Base-by-base conservation (phyloP, 2,113 vertebrate genomes). In the Bombycilla garrulus region DNA sequence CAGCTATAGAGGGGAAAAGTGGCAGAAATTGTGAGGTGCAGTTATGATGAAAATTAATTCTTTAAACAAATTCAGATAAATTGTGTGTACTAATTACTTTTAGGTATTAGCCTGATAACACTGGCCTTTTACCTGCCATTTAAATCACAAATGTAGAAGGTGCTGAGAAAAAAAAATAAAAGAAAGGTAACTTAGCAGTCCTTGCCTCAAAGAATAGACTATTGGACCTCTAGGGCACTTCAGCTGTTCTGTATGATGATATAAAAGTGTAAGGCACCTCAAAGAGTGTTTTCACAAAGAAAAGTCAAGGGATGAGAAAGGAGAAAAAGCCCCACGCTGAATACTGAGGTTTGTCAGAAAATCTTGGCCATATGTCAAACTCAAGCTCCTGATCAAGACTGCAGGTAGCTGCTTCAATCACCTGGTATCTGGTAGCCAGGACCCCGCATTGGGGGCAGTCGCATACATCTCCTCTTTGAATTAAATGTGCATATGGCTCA, bases 251-350 rank as follows among this genome's bases (percentile, higher is more conserved):
- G 28, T 76, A 42, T 0, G 2, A 45, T 85, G 66, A 93, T 94
- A 94, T 94, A 38, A 76, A 95, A 79, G 57, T 21, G 36, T 44
- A 69, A 87, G 25, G 31, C 54, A 91, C 36, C 81, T 85, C 81
- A 95, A 85, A 94, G 90, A 88, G 13, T 58, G 22, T 80, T 94
- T 93, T 91, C 44, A 93, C 65, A 94, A 89, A 89, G 90, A 89
- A 86, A 94, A 95, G 65, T 74, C 69, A 74, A 40, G 28, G 31
- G 33, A 76, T 74, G 23, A 61, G 70, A 92, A 87, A 71, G 42
- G 4, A 87, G n/a, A 10, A 80, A 69, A 81, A 77, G 2, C 0
- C 5, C 31, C 45, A 33, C 10, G 6, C 25, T 74, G 81, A 89
- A 89, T 74, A 87, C 40, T 7, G 13, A 57, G 73, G 73, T 84